Evolutionary conservation across 2,888 invertebrate species (phyloP).

Genomic region (Ryuthela nishihirai): DNA sequence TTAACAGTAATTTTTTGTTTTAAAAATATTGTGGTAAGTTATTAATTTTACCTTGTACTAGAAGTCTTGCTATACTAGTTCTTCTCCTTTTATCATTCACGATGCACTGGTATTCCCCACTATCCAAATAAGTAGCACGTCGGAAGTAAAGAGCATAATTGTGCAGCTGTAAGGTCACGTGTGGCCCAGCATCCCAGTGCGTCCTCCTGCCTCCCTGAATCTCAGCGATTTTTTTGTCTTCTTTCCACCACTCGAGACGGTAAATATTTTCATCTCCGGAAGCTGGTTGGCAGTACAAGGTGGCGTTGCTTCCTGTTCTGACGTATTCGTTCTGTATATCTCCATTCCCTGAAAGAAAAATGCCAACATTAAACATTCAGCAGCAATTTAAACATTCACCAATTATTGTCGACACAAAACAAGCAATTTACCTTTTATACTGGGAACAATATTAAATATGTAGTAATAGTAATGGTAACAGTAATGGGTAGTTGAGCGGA

Average conservation of each 20-base stretch:
- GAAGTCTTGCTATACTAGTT: constrained; percentile 29
- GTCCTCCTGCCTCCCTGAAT: constrained; percentile 19
- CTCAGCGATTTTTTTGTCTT: constrained; percentile 40
- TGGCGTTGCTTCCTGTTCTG: constrained; percentile 36
- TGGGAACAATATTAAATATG: too few relatives aligned
- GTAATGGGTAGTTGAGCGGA: too few relatives aligned
- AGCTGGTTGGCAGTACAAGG: constrained; percentile 38
- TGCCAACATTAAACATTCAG: not conserved
- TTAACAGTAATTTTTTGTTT: too few relatives aligned
- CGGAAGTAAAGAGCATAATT: constrained; percentile 36
- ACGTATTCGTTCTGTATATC: constrained; percentile 39
- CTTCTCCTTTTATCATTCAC: constrained; percentile 36
- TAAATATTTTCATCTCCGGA: constrained; percentile 34
- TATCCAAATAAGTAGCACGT: constrained; percentile 34
- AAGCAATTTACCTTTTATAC: too few relatives aligned
- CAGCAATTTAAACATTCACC: not conserved
- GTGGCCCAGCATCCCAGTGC: constrained; percentile 35
- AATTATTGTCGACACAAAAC: too few relatives aligned
- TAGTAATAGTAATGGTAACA: too few relatives aligned
- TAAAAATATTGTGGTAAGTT: too few relatives aligned
- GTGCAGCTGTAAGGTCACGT: constrained; percentile 35
- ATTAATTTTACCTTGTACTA: constrained; percentile 38
- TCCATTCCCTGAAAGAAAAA: constrained; percentile 27
- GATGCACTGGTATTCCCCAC: constrained; percentile 41
- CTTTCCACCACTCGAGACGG: constrained; percentile 40